phyloP scores from a whole-genome alignment of 2,797 vertebrate genomes.

The Alauda arvensis region DNA sequence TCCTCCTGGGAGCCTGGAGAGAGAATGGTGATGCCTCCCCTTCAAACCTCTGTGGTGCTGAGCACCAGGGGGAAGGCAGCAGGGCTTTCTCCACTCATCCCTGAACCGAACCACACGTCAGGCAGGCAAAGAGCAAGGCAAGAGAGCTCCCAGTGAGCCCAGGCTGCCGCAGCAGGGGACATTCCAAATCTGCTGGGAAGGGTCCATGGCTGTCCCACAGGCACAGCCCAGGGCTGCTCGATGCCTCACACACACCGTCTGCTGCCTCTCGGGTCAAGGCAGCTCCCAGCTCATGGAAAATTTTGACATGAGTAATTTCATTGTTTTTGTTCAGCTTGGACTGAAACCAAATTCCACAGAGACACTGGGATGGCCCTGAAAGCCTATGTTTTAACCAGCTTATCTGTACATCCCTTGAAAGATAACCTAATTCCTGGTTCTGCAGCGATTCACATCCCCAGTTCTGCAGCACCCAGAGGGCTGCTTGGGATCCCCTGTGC shows the following conservation, averaged over 20 bases:
- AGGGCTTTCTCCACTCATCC: not conserved
- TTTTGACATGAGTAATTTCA: not conserved
- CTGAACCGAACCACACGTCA: not conserved
- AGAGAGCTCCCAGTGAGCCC: not conserved
- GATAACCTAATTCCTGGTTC: not conserved
- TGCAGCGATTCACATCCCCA: not conserved
- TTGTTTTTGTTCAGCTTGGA: constrained; percentile 25
- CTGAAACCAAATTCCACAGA: not conserved
- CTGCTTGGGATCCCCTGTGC: not conserved
- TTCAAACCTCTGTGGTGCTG: not conserved
- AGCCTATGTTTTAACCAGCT: not conserved
- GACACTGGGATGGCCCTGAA: not conserved
- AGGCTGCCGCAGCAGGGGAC: not conserved
- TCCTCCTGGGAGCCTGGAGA: accelerated
- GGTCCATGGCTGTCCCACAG: accelerated
- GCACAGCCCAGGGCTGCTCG: not conserved
- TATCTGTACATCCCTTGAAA: not conserved
- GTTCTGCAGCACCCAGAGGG: accelerated
- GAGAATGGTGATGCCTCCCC: not conserved
- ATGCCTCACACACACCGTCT: not conserved
- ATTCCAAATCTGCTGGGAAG: accelerated
- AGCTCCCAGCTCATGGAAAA: constrained; percentile 22
- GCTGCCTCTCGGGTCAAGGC: not conserved
- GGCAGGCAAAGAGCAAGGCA: not conserved
- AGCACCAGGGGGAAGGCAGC: not conserved